These are phyloP conservation scores for Platyrinchus mystaceus DNA, from an alignment of 2,797 vertebrate species.

Conservation along the genomic window DNA sequence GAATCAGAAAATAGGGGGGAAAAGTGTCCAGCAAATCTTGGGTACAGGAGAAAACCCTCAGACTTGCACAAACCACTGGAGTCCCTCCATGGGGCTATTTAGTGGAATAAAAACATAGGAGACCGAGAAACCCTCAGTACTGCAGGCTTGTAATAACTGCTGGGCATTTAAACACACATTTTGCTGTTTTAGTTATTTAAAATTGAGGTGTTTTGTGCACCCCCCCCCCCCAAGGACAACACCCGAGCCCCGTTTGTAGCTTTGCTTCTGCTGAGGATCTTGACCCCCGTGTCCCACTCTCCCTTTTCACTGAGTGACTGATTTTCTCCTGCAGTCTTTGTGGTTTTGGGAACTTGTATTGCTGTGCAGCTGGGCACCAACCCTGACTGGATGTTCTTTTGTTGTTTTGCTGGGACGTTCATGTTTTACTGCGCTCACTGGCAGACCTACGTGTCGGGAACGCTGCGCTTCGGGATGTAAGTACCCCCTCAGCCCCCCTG, in stretches of 20 bases:
- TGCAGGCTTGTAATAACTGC: neutral
- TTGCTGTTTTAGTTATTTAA: neutral
- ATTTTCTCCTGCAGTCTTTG: constrained; percentile 87
- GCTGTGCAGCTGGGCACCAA: constrained; percentile 96
- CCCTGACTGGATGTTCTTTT: constrained; percentile 99
- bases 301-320: constrained; percentile 53
- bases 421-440: constrained; percentile 99
- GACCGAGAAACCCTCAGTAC: neutral
- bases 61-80: neutral
- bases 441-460: constrained; percentile 98
- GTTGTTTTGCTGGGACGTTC: constrained; percentile 97
- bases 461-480: constrained; percentile 96
- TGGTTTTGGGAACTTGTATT: constrained; percentile 96
- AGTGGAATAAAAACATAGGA: neutral
- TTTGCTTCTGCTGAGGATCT: neutral
- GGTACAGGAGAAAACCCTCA: neutral
- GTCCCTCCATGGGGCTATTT: neutral
- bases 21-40: neutral
- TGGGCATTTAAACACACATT: neutral
- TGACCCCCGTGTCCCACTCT: neutral
- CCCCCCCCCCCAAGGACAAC: neutral
- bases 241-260: neutral
- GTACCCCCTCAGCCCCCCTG: constrained; percentile 56
- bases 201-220: neutral
- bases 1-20: neutral